Evolutionary conservation across 2,888 invertebrate species (phyloP), one percentile per base, ranked within the genome.

Genomic region (Cosmia trapezina): DNA sequence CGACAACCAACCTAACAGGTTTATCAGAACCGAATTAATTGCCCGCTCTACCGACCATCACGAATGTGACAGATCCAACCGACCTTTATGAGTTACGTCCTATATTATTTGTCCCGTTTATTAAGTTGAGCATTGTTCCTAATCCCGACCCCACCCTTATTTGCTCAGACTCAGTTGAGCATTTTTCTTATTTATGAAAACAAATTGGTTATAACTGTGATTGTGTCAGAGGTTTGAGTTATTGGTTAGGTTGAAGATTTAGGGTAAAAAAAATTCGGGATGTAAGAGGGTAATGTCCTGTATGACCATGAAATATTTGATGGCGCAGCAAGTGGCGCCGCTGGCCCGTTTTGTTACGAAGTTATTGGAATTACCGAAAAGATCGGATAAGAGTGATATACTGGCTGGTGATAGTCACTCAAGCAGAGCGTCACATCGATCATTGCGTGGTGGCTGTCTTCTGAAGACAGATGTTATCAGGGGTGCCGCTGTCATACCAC

Each of bases 31-130:
- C 68, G 37, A 62, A 78, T 83, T 83, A 83, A 78, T 81, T 78
- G 78, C 47, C 45, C 43, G 45, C 43, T 62, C 63, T 28, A 63
- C 65, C 76, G 45, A 53, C 51, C 73, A 66, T 76, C 62, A 56
- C 77, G 84, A 72, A 67, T 75, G 62, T 81, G 85, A 81, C 85
- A 79, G 73, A 67, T 66, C 74, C 70, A 70, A 59, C 81, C 74
- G 41, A 60, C 66, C 70, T 59, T 43, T 43, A 73, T 83, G 84
- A 85, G 81, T 79, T 81, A 85, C 73, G 69, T 74, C 56, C 53
- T 41, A 76, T 77, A 81, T 81, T 77, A 80, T 77, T 81, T 77
- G 67, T 68, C 64, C 64, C 56, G n/a, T 64, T 66, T 63, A 60
- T 77, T 64, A 78, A 28, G 63, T 63, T 56, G 51, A 60, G 62